Evolutionary conservation across 1,140 invertebrate species (phyloP), one percentile per base, ranked within the genome.

Genomic region (Bombus haemorrhoidalis): DNA sequence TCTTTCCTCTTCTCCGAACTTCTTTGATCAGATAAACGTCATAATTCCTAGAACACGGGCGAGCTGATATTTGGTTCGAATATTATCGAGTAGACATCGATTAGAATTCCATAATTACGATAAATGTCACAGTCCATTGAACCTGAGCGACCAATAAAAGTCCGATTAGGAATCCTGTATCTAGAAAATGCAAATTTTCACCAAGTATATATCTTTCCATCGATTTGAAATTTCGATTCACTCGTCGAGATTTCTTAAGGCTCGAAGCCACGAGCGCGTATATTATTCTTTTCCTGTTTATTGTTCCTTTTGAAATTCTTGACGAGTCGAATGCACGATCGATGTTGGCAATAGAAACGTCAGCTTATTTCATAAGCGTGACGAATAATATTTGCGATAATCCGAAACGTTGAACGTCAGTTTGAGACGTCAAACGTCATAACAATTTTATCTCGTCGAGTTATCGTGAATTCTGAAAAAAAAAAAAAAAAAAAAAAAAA

Each of bases 61-160:
- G 59, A 12, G 28, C 28, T 62, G 2, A n/a, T n/a, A n/a, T 62
- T 62, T 62, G 1, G 3, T 3, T 28, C 12, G 10, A 62, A n/a
- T 62, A 4, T 62, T 62, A 28, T 53, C 47, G 47, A 53, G 47
- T 8, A 53, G 18, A 22, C n/a, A 15, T 32, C 25, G 74, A 39
- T 76, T 1, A 25, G 10, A 37, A 53, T 34, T 34, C 3, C 34
- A 39, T 39, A n/a, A 76, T 59, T n/a, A 28, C 53, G 25, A 74
- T 32, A 37, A 76, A 59, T 1, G 37, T n/a, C 2, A 0, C 9
- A 37, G 25, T 1, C 25, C 25, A 1, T 25, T 22, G 13, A 28
- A 41, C 8, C 28, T n/a, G 0, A 2, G 1, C 34, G 22, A 37
- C 8, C 0, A 37, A 15, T 1, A 37, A 39, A 37, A 13, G 4